A percentile compares a stretch with the other conserved stretches of the same genome.
Evolutionary conservation across 2,888 invertebrate species (phyloP).

Genomic region (Meloe dianella): DNA sequence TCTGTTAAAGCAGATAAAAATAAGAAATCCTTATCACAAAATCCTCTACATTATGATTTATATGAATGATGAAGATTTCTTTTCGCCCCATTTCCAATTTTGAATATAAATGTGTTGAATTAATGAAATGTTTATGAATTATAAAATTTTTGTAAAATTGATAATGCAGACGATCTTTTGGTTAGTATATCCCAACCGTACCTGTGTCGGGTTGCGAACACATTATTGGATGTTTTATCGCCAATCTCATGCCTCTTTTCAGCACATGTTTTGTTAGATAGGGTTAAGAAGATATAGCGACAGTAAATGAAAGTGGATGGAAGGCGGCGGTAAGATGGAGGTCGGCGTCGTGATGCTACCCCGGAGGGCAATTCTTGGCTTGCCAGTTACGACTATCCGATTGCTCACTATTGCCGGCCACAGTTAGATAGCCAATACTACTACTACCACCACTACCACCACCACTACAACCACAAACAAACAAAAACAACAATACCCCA

Average conservation of each 20-base stretch:
- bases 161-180: slow-evolving; percentile 13
- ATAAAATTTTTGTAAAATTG: background rate
- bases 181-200: slow-evolving; percentile 38
- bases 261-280: slow-evolving; percentile 43
- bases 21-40: slow-evolving; percentile 35
- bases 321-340: slow-evolving; percentile 46
- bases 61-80: slow-evolving; percentile 21
- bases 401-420: slow-evolving; percentile 60
- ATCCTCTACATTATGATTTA: slow-evolving; percentile 41
- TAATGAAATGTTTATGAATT: too few relatives aligned
- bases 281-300: slow-evolving; percentile 50
- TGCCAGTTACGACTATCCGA: slow-evolving; percentile 69
- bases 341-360: slow-evolving; percentile 60
- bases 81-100: slow-evolving; percentile 3
- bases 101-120: background rate
- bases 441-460: slow-evolving; percentile 24
- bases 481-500: slow-evolving; percentile 21
- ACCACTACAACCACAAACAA: background rate
- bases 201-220: slow-evolving; percentile 40
- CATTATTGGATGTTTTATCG: slow-evolving; percentile 51
- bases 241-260: slow-evolving; percentile 50
- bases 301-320: slow-evolving; percentile 54
- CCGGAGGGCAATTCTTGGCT: slow-evolving; percentile 66
- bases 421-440: slow-evolving; percentile 32
- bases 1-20: slow-evolving; percentile 46